phyloP scores from a whole-genome alignment of 1,140 invertebrate genomes.

The Rhynchophorus ferrugineus region DNA sequence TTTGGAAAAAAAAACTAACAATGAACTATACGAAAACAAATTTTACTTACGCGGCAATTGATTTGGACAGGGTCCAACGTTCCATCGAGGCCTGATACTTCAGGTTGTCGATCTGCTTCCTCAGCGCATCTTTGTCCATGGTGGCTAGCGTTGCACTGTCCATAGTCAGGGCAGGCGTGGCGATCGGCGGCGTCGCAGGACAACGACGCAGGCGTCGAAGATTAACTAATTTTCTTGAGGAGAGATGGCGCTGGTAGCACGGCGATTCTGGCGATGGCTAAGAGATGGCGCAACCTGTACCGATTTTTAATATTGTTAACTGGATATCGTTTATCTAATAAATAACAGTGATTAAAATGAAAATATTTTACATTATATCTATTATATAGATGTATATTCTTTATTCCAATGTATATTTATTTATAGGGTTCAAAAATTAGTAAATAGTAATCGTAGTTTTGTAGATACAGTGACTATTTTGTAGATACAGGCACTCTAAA shows the following conservation, averaged over 20 bases:
- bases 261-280: not conserved
- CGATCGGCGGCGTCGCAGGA: conserved; percentile 27
- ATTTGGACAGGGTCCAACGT: conserved; percentile 88
- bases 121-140: conserved; percentile 95
- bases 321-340: not conserved
- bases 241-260: conserved; percentile 13
- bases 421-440: no score
- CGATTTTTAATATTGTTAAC: not conserved
- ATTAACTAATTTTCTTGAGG: conserved; percentile 3
- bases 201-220: conserved; percentile 35
- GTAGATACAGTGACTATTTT: no score
- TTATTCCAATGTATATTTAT: not conserved
- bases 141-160: conserved; percentile 76
- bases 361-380: not conserved
- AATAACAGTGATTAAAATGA: not conserved
- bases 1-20: conserved; percentile 11
- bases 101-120: conserved; percentile 96
- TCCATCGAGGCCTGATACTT: conserved; percentile 93
- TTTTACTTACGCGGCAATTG: conserved; percentile 86
- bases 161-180: conserved; percentile 32
- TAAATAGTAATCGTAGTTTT: no score
- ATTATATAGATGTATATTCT: not conserved
- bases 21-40: no score
- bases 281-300: not conserved
- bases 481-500: no score